Conservation (phyloP, 2,113 vertebrate species). For the Macaca nemestrina region DNA sequence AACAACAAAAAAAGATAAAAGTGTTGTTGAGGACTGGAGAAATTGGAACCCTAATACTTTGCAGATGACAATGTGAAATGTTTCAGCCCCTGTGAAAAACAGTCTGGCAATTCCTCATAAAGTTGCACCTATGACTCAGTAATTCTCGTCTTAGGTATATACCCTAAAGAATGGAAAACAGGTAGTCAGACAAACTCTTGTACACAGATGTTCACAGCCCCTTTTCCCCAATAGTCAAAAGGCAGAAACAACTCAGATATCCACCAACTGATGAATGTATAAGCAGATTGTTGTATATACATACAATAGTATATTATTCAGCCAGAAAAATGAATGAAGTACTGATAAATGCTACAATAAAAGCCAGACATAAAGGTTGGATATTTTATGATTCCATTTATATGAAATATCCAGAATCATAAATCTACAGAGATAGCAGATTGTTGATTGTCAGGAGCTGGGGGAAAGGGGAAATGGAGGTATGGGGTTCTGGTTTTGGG, state of each 20-base stretch:
- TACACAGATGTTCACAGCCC: neutral
- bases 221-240: neutral
- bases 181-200: neutral
- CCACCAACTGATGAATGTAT: no score
- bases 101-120: neutral
- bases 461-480: neutral
- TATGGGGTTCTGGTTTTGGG: neutral
- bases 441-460: neutral
- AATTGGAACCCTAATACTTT: neutral
- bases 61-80: neutral
- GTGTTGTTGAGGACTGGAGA: neutral
- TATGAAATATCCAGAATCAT: neutral
- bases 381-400: no score
- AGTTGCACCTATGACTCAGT: neutral
- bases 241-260: no score
- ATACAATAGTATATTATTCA: no score
- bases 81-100: no score
- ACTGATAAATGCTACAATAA: no score
- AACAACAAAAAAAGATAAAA: neutral
- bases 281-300: no score
- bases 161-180: neutral
- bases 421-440: neutral
- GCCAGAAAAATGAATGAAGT: no score
- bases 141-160: neutral
- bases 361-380: no score